Percentiles rank a stretch among this genome's conserved stretches.
phyloP scores from a whole-genome alignment of 2,888 invertebrate genomes.

The Lasioglossum lativentre region DNA sequence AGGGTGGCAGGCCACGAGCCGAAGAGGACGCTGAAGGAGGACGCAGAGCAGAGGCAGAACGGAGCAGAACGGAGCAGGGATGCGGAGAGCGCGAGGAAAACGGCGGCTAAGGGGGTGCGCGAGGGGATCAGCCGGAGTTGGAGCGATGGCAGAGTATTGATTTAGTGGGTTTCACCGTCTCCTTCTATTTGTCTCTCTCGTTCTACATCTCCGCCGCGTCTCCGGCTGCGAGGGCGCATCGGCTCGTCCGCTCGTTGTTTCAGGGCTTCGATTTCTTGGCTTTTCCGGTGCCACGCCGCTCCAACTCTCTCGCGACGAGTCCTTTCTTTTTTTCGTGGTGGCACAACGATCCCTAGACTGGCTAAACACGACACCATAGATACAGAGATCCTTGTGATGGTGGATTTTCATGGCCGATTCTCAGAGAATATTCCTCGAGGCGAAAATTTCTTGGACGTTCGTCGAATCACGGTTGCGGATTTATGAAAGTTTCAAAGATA shows the following conservation, averaged over 20 bases:
- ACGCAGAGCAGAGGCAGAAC: constrained; percentile 41
- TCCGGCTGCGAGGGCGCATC: constrained; percentile 72
- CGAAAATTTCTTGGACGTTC: background rate
- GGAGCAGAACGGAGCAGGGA: constrained; percentile 43
- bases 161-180: constrained; percentile 84
- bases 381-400: background rate
- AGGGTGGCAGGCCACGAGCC: constrained; percentile 78
- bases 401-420: background rate
- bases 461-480: background rate
- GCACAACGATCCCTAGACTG: background rate
- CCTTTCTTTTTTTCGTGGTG: background rate
- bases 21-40: constrained; percentile 56
- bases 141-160: constrained; percentile 85
- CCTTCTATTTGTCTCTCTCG: constrained; percentile 84
- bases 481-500: too few relatives aligned
- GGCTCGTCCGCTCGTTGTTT: constrained; percentile 66
- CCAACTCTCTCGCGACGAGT: background rate
- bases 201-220: constrained; percentile 79
- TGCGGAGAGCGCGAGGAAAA: constrained; percentile 60
- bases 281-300: constrained; percentile 18
- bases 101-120: constrained; percentile 72
- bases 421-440: background rate
- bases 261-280: constrained; percentile 68
- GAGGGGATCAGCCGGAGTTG: constrained; percentile 83
- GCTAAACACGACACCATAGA: background rate